Percentiles rank a stretch among this genome's conserved stretches.
Conservation (phyloP, 2,797 vertebrate genomes). For the Neomorphus geoffroyi region DNA sequence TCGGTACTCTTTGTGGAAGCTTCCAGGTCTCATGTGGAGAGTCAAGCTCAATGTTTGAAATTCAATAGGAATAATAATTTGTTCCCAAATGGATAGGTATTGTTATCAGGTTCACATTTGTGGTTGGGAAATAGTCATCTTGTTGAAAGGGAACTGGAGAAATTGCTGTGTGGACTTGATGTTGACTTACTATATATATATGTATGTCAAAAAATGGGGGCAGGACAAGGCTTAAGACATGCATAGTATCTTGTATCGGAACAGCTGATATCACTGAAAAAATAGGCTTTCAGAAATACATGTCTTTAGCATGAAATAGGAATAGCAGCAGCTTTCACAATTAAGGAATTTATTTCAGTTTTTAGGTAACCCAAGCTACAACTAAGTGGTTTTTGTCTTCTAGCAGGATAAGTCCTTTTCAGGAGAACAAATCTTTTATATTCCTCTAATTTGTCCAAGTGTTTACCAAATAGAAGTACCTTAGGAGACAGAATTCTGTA, state of each 20-base stretch:
- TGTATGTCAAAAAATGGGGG: not conserved
- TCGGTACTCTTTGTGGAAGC: not conserved
- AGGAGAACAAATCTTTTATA: not conserved
- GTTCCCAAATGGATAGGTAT: too few species aligned
- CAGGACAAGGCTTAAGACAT: not conserved
- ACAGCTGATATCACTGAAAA: not conserved
- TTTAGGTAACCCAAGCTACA: not conserved
- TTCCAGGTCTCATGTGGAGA: not conserved
- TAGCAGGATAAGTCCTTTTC: not conserved
- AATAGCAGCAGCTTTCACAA: not conserved
- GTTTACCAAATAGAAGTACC: not conserved
- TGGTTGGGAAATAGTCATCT: not conserved
- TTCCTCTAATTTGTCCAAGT: not conserved
- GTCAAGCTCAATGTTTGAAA: not conserved
- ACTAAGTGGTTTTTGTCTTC: not conserved
- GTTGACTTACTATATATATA: not conserved
- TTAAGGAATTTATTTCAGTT: fast-evolving
- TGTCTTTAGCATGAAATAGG: not conserved
- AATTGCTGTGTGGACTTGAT: not conserved
- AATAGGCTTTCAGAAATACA: not conserved
- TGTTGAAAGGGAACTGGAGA: not conserved
- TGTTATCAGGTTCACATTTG: not conserved
- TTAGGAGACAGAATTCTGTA: not conserved
- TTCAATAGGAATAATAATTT: not conserved
- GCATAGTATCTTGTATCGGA: not conserved